Percentiles rank a stretch among this genome's conserved stretches.
phyloP scores from a whole-genome alignment of 2,797 vertebrate species.

The Lagocephalus sceleratus region DNA sequence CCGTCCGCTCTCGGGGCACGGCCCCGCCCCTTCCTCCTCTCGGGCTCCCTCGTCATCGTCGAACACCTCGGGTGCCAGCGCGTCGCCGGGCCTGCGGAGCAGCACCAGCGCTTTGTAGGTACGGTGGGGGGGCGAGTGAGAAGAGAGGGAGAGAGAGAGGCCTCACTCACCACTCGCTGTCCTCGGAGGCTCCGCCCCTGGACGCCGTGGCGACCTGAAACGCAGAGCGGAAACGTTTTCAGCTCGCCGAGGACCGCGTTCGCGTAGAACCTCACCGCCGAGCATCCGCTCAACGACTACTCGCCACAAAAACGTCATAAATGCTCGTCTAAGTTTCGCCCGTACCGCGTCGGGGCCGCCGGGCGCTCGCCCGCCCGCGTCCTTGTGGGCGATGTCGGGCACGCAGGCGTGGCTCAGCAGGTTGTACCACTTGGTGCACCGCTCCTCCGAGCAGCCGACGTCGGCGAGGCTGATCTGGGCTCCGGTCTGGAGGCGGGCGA shows the following conservation, averaged over 20 bases:
- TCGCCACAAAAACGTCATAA: too few species aligned
- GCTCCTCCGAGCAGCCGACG: constrained; percentile 81
- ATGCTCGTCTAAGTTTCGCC: too few species aligned
- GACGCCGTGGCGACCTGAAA: constrained; percentile 67
- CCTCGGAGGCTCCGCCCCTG: constrained; percentile 61
- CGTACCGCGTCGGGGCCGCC: constrained; percentile 28
- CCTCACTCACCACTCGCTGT: constrained; percentile 82
- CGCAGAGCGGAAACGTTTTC: constrained; percentile 1
- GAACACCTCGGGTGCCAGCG: constrained; percentile 58
- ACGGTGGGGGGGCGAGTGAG: background rate
- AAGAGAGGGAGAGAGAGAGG: background rate
- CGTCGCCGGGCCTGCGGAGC: constrained; percentile 47
- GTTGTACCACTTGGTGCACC: constrained; percentile 89
- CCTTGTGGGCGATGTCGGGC: constrained; percentile 76
- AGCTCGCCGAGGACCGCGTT: too few species aligned
- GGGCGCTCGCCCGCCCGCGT: constrained; percentile 43
- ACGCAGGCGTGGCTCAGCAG: constrained; percentile 85
- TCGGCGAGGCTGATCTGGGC: constrained; percentile 96
- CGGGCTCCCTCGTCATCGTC: constrained; percentile 51
- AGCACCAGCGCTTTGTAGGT: background rate
- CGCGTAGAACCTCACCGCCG: too few species aligned
- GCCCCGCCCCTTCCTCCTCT: constrained; percentile 69
- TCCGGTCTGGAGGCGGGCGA: constrained; percentile 76
- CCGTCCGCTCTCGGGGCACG: constrained; percentile 72
- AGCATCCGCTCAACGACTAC: too few species aligned